Evolutionary conservation across 2,113 vertebrate genomes (phyloP).

Genomic region (Gobio gobio): DNA sequence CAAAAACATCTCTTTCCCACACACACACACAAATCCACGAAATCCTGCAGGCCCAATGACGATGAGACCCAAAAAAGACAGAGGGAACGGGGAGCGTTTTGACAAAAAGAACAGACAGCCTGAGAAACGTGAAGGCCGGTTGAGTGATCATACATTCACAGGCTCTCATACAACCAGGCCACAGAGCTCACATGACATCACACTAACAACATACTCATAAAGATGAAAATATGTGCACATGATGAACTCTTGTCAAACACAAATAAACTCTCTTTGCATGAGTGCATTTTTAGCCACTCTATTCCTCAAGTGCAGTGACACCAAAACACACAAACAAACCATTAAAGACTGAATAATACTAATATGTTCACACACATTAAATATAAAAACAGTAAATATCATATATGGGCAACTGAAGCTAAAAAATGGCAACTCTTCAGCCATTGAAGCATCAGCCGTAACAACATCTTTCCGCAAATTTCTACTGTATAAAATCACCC

Average conservation of each 20-base stretch:
- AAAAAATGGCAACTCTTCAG: no score
- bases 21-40: neutral
- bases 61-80: conserved; percentile 10
- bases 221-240: neutral
- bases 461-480: neutral
- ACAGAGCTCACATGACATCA: neutral
- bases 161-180: neutral
- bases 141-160: no score
- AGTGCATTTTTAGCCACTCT: neutral
- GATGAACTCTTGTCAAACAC: neutral
- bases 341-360: neutral
- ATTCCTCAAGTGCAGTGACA: neutral
- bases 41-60: neutral
- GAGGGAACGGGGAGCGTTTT: neutral
- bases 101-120: neutral
- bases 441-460: no score
- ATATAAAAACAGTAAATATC: no score
- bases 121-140: neutral
- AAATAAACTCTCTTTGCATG: neutral
- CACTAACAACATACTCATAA: conserved; percentile 27
- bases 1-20: conserved; percentile 14
- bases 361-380: neutral
- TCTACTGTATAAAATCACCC: neutral
- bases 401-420: no score
- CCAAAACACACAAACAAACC: neutral